Evolutionary conservation across 1,140 invertebrate genomes (phyloP).

Genomic region (Pseudomyrmex sp.): DNA sequence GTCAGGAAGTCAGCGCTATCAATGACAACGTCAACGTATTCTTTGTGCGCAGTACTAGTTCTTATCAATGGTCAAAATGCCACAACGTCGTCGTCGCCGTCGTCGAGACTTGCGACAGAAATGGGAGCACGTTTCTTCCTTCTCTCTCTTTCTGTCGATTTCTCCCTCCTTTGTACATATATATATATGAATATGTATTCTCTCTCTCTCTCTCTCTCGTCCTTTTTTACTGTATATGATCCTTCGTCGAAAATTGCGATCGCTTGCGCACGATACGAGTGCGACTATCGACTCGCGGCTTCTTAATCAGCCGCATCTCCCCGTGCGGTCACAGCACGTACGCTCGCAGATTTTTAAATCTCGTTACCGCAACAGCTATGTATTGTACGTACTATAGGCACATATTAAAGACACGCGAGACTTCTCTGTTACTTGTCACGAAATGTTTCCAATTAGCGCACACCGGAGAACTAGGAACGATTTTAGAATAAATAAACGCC

Average conservation of each 20-base stretch:
- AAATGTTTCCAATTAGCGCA: slow-evolving; percentile 5
- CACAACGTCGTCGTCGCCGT: background rate
- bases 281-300: slow-evolving; percentile 43
- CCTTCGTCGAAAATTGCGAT: background rate
- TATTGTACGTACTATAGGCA: background rate
- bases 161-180: background rate
- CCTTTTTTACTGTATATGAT: background rate
- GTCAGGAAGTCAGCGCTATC: slow-evolving; percentile 70
- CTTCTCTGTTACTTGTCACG: slow-evolving; percentile 36
- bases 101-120: background rate
- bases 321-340: background rate
- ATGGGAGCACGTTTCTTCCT: background rate
- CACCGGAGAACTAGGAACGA: background rate
- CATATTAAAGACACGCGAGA: slow-evolving; percentile 37
- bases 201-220: background rate
- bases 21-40: slow-evolving; percentile 49
- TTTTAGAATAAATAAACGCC: background rate
- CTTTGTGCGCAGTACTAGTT: slow-evolving; percentile 66
- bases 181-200: no score
- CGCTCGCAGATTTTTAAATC: slow-evolving; percentile 52
- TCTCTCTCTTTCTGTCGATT: background rate
- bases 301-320: slow-evolving; percentile 34
- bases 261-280: slow-evolving; percentile 17
- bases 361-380: slow-evolving; percentile 30
- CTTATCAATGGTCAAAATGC: slow-evolving; percentile 66